A percentile compares a stretch with the other conserved stretches of the same genome.
phyloP scores from a whole-genome alignment of 1,140 invertebrate genomes.

The Stegodyphus dumicola region DNA sequence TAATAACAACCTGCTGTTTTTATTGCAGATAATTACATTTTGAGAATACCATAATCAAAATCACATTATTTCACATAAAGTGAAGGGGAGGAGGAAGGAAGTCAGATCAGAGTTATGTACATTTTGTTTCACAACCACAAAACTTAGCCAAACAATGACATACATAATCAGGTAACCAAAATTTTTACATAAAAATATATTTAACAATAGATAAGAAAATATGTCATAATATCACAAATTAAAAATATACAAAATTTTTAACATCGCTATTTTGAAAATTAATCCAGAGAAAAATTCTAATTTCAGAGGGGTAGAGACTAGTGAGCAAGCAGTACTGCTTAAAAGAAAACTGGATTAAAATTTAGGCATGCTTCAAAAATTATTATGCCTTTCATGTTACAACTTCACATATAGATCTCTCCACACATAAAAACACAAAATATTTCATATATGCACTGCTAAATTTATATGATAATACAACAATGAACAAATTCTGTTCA shows the following conservation, averaged over 20 bases:
- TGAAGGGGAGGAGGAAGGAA: too few species aligned
- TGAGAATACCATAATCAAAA: too few species aligned
- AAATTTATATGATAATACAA: neutral
- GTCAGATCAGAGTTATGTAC: neutral
- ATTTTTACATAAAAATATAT: neutral
- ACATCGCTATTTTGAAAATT: too few species aligned
- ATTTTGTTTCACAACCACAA: constrained; percentile 16
- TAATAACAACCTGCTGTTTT: too few species aligned
- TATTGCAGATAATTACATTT: too few species aligned
- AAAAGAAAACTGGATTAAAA: neutral
- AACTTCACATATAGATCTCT: neutral
- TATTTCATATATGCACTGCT: neutral
- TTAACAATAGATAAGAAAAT: too few species aligned
- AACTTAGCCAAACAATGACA: neutral
- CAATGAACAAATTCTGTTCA: neutral
- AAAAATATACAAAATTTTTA: too few species aligned
- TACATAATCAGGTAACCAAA: too few species aligned
- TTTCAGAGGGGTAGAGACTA: neutral
- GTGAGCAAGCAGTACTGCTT: neutral
- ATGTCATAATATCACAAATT: too few species aligned
- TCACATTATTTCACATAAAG: too few species aligned
- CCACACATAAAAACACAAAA: neutral
- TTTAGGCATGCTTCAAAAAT: neutral
- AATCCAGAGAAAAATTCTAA: too few species aligned
- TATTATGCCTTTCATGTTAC: neutral